phyloP scores from a whole-genome alignment of 1,140 invertebrate species.

The Zaprionus camerounensis region DNA sequence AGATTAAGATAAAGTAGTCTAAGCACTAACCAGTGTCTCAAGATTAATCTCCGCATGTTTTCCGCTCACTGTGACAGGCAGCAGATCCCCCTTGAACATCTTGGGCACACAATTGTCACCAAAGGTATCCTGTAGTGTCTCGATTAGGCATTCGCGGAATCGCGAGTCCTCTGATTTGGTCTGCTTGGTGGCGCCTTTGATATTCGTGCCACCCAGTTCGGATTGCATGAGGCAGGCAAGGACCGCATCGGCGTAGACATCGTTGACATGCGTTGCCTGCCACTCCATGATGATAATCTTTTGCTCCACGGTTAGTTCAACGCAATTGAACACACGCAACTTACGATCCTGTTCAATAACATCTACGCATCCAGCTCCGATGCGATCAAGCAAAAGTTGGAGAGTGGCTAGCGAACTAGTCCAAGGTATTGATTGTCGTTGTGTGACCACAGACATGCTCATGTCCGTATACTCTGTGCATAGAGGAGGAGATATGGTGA shows the following conservation, averaged over 20 bases:
- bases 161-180: constrained; percentile 92
- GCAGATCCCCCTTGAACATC: constrained; percentile 95
- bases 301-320: constrained; percentile 93
- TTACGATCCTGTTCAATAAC: constrained; percentile 89
- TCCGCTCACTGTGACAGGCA: constrained; percentile 93
- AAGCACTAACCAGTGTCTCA: constrained; percentile 88
- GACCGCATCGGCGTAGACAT: constrained; percentile 99
- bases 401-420: constrained; percentile 91
- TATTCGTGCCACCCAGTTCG: constrained; percentile 87
- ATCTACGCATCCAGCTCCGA: constrained; percentile 92
- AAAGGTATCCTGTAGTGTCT: constrained; percentile 97
- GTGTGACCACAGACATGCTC: constrained; percentile 95
- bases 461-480: constrained; percentile 96
- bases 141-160: constrained; percentile 96
- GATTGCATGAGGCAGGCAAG: constrained; percentile 93
- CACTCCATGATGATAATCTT: constrained; percentile 95
- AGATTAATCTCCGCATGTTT: constrained; percentile 95
- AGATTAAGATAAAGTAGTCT: not conserved
- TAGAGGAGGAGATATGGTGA: not conserved
- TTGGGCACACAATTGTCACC: constrained; percentile 97
- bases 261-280: constrained; percentile 96
- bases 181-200: constrained; percentile 87
- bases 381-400: constrained; percentile 92
- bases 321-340: constrained; percentile 90
- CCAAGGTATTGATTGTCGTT: constrained; percentile 95